These are phyloP conservation scores for Phodopus roborovskii DNA, from an alignment of 2,113 vertebrate species.

Conservation along the genomic window DNA sequence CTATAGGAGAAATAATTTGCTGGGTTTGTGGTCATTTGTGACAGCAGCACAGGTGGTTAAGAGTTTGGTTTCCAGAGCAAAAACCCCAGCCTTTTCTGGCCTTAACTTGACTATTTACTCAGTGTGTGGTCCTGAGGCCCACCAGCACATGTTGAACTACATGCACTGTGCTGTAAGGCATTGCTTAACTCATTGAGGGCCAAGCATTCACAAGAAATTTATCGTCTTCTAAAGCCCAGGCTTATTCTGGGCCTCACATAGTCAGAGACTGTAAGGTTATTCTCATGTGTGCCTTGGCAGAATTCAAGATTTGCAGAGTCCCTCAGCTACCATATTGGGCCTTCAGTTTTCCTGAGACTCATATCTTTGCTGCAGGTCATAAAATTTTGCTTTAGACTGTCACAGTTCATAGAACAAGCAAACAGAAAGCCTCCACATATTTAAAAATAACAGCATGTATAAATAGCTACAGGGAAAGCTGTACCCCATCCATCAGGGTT, in stretches of 20 bases:
- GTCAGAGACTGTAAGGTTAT: background rate
- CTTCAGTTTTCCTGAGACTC: background rate
- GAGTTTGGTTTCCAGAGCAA: background rate
- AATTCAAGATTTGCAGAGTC: background rate
- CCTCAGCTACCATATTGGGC: background rate
- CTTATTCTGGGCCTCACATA: background rate
- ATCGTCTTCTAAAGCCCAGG: background rate
- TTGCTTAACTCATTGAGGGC: background rate
- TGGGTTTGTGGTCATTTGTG: background rate
- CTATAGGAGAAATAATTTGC: background rate
- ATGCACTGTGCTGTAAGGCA: background rate
- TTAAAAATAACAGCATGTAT: background rate
- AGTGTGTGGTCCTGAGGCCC: background rate
- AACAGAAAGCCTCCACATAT: slow-evolving; percentile 15
- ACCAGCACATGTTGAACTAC: background rate
- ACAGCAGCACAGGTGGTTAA: background rate
- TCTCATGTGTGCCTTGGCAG: background rate
- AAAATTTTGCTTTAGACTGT: slow-evolving; percentile 19
- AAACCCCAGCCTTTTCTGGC: background rate
- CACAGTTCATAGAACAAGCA: slow-evolving; percentile 27
- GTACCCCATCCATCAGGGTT: background rate
- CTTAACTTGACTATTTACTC: background rate
- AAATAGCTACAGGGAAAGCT: background rate
- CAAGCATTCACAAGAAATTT: background rate
- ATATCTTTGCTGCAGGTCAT: background rate